phyloP scores from a whole-genome alignment of 2,113 vertebrate genomes.

The Sciurus niger region DNA sequence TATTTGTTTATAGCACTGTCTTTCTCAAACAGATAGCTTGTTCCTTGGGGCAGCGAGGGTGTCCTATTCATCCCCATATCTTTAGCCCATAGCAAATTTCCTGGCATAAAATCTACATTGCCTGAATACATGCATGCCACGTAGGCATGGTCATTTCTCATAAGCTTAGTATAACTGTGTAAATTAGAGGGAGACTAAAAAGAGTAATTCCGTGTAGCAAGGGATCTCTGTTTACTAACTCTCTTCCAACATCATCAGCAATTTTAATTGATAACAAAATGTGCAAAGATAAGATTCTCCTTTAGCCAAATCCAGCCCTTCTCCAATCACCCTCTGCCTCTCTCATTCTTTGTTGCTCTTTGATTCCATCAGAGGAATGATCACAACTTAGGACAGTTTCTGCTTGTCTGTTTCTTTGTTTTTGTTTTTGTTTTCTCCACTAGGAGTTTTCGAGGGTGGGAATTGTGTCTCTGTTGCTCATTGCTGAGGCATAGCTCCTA shows the following conservation, averaged over 20 bases:
- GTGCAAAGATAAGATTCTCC: neutral
- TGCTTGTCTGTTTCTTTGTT: neutral
- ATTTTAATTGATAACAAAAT: conserved; percentile 11
- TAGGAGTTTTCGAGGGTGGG: neutral
- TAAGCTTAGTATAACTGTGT: neutral
- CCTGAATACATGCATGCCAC: neutral
- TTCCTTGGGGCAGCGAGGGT: neutral
- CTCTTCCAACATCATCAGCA: neutral
- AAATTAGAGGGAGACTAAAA: neutral
- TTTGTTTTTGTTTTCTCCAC: neutral
- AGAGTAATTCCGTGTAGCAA: neutral
- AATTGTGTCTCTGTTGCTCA: neutral
- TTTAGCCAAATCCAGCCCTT: neutral
- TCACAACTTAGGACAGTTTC: neutral
- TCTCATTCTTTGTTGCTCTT: neutral
- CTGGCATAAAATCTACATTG: neutral
- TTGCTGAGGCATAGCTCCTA: neutral
- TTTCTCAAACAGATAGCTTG: neutral
- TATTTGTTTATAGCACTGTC: neutral
- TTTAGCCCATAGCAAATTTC: neutral
- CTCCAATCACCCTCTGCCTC: neutral
- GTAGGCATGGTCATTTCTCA: neutral
- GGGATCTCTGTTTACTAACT: neutral
- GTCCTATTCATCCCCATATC: neutral
- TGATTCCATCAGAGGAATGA: neutral